Evolutionary conservation across 2,113 vertebrate species (phyloP), one percentile per base, ranked within the genome.

Genomic region (Psettodes erumei): DNA sequence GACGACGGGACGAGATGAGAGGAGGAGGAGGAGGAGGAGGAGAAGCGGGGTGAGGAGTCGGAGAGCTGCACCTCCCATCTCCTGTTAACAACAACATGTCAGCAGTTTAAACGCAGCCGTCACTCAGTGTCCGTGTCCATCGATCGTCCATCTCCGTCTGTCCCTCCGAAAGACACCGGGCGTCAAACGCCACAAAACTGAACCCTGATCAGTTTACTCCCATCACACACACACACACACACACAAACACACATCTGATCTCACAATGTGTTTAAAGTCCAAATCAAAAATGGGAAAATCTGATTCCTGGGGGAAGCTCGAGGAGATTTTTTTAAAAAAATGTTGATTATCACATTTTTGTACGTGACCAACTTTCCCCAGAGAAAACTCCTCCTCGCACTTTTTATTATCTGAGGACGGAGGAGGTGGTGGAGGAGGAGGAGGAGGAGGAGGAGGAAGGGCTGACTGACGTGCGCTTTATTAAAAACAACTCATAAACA

Each of bases 311-410:
- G 76, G 40, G 56, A 21, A 19, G 56, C 50, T 75, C 78, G 37
- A 38, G 59, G 74, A 71, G 54, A 62, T 72, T 76, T 59, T 59
- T 47, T n/a, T n/a, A n/a, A n/a, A n/a, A n/a, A 72, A 64, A 68
- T 68, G 77, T 58, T 84, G 71, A 64, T 85, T 78, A 75, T 67
- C 42, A 56, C 5, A 56, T 71, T 75, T 77, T 67, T 40, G 67
- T 30, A 45, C 53, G 30, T 33, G 47, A 61, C 71, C 42, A 55
- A 67, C 42, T 71, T n/a, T 79, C 75, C 71, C 79, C 11, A 3
- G 79, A 79, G 75, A 67, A 8, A 75, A 51, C 61, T 82, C 51
- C 67, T 82, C 71, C 43, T 71, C 65, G 51, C 30, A 7, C 61
- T 71, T 72, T 58, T 67, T 47, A 85, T 75, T 64, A 75, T 53